phyloP scores from a whole-genome alignment of 2,888 invertebrate species.

The Buathra laborator region DNA sequence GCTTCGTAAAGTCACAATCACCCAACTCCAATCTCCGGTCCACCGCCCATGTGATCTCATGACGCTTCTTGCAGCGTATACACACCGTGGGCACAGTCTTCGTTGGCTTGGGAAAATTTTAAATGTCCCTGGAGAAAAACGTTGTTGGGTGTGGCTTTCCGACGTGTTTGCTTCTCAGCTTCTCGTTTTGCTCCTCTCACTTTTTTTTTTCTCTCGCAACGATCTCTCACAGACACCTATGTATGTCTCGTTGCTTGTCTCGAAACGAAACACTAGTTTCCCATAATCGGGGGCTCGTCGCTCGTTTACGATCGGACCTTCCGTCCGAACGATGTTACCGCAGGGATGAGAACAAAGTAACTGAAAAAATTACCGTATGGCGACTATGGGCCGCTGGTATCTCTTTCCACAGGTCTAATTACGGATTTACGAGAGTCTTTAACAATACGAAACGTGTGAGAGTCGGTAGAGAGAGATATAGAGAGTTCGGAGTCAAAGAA shows the following conservation, averaged over 20 bases:
- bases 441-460: slow-evolving; percentile 9
- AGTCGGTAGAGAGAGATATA: too few species aligned
- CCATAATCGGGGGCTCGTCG: slow-evolving; percentile 36
- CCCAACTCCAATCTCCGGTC: slow-evolving; percentile 71
- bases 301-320: slow-evolving; percentile 48
- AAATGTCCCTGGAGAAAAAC: slow-evolving; percentile 62
- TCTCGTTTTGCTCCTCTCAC: slow-evolving; percentile 30
- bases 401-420: slow-evolving; percentile 44
- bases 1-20: slow-evolving; percentile 72
- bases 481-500: not conserved
- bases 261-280: slow-evolving; percentile 48
- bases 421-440: slow-evolving; percentile 45
- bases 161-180: slow-evolving; percentile 37
- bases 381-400: not conserved
- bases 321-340: slow-evolving; percentile 18
- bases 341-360: slow-evolving; percentile 31
- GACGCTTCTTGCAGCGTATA: slow-evolving; percentile 21
- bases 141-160: slow-evolving; percentile 60
- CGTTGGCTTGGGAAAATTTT: slow-evolving; percentile 58
- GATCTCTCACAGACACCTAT: not conserved
- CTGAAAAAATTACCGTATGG: slow-evolving; percentile 39
- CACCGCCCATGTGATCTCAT: slow-evolving; percentile 27
- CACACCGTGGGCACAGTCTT: not conserved
- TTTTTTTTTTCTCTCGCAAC: slow-evolving; percentile 17
- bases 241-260: slow-evolving; percentile 16